phyloP scores from a whole-genome alignment of 2,797 vertebrate species.

The Semotilus atromaculatus region DNA sequence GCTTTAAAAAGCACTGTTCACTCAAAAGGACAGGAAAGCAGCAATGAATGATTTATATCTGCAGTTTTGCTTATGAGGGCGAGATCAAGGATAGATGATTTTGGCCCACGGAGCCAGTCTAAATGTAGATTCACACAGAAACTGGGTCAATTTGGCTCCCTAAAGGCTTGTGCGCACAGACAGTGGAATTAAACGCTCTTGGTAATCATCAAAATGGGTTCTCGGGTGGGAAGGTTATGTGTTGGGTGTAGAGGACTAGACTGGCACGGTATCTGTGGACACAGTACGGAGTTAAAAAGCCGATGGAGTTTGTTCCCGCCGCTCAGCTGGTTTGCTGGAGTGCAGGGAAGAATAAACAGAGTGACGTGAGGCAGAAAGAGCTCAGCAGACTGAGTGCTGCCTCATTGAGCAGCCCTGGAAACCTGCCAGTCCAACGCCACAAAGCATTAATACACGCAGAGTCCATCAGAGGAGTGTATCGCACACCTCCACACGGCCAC shows the following conservation, averaged over 20 bases:
- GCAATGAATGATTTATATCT: constrained; percentile 34
- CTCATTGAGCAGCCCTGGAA: constrained; percentile 54
- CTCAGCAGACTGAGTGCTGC: constrained; percentile 44
- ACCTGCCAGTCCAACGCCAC: constrained; percentile 58
- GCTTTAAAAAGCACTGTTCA: neutral
- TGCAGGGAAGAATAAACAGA: constrained; percentile 65
- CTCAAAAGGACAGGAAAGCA: neutral
- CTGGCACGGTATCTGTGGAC: constrained; percentile 52
- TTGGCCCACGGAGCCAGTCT: constrained; percentile 42
- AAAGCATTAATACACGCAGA: constrained; percentile 52
- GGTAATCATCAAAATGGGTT: constrained; percentile 74
- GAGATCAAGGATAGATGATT: constrained; percentile 50
- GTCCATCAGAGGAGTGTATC: constrained; percentile 52
- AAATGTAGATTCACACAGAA: constrained; percentile 67
- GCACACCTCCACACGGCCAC: constrained; percentile 43
- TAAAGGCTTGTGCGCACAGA: constrained; percentile 75
- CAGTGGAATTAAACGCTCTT: constrained; percentile 72
- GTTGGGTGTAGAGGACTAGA: constrained; percentile 13
- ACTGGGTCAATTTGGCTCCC: constrained; percentile 81
- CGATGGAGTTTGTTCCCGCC: constrained; percentile 54
- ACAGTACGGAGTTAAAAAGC: constrained; percentile 61
- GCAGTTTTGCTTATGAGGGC: constrained; percentile 47
- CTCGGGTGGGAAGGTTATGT: constrained; percentile 34
- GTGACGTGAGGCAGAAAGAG: constrained; percentile 65
- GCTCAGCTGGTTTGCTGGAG: constrained; percentile 69